Conservation (phyloP, 35 echinoderm and acorn worm genomes). For the Chiridota heheva region DNA sequence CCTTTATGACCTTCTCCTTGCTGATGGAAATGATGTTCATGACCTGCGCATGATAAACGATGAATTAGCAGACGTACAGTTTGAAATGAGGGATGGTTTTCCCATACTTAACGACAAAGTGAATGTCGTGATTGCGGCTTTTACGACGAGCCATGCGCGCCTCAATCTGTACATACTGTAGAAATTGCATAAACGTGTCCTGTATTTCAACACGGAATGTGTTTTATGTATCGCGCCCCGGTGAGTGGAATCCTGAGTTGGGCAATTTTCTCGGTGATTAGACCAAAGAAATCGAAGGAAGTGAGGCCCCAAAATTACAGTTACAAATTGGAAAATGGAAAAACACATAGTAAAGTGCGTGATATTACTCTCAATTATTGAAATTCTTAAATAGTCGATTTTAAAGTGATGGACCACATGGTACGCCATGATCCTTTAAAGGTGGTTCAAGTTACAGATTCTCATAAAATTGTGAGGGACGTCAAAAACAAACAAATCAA, state of each 20-base stretch:
- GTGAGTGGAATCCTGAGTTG: slow-evolving; percentile 23
- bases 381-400: slow-evolving; percentile 25
- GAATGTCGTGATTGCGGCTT: slow-evolving; percentile 34
- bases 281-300: slow-evolving; percentile 34
- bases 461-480: too few relatives aligned
- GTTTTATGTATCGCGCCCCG: slow-evolving; percentile 4
- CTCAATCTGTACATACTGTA: slow-evolving; percentile 15
- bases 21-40: background rate
- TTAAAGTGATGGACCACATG: too few relatives aligned
- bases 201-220: slow-evolving; percentile 44
- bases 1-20: background rate
- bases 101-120: slow-evolving; percentile 12
- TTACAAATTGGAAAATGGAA: slow-evolving; percentile 25
- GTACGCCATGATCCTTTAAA: too few relatives aligned
- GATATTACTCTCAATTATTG: slow-evolving; percentile 14
- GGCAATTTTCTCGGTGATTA: slow-evolving; percentile 44
- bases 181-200: background rate
- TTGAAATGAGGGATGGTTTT: too few relatives aligned
- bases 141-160: slow-evolving; percentile 27
- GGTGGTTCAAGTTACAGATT: too few relatives aligned
- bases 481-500: too few relatives aligned
- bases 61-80: background rate
- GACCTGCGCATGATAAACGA: slow-evolving; percentile 3
- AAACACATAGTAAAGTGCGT: slow-evolving; percentile 24
- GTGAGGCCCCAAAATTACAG: slow-evolving; percentile 35